Evolutionary conservation across 2,888 invertebrate genomes (phyloP), one percentile per base, ranked within the genome.

Genomic region (Scrobipalpa costella): DNA sequence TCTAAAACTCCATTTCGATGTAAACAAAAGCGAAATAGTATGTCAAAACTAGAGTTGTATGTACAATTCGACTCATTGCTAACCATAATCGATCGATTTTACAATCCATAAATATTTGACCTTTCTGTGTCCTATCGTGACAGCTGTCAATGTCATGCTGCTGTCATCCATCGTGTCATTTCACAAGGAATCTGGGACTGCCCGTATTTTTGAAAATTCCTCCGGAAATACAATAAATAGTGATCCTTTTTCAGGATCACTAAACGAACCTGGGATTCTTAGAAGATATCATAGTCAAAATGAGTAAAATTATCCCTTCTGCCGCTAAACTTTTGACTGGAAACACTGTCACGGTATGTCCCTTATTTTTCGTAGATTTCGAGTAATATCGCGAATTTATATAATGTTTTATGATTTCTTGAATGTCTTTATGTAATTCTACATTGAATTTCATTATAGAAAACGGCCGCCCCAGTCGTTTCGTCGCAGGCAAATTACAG

Each of bases 401-500:
- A 57, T 49, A 11, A 64, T 21, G 9, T 33, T 27, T 58, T 19
- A 9, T 58, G 57, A 57, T 66, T 7, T 57, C 38, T 58, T 47
- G 55, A 33, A 55, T 49, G 61, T 59, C 55, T 55, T 19, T 47
- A 15, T 13, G 19, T 63, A 62, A 61, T 44, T 47, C 17, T 21
- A n/a, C 13, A 34, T 15, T 7, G 13, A 15, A 21, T 44, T 72
- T 60, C 67, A 66, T 86, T 85, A 67, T 84, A 92, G 90, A 91
- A 90, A 84, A 74, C 78, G 64, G 78, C 79, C 66, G 78, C 78
- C 66, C 88, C 88, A 66, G 75, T 77, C 57, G 67, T 79, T 49
- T 74, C 80, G n/a, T 72, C 83, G 62, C 93, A 92, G 71, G 89
- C 88, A 68, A 93, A 92, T 73, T 94, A 93, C 79, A 89, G 90